Conservation (phyloP, 2,797 vertebrate species). For the Muscicapa comitata region DNA sequence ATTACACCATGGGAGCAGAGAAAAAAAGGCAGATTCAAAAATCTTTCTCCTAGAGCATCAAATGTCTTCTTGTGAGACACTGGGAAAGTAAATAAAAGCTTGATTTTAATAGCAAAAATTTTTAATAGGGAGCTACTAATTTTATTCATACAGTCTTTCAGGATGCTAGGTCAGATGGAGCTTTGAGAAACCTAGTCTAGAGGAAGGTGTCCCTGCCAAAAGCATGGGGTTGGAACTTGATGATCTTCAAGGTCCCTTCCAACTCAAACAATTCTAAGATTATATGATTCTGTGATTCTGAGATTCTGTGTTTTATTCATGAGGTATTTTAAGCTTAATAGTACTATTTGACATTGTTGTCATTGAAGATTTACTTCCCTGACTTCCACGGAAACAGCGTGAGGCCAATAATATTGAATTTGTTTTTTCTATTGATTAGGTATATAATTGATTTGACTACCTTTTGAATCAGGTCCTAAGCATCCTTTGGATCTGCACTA, state of each 20-base stretch:
- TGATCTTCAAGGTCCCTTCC: not conserved
- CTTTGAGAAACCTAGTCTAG: not conserved
- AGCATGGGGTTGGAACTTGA: not conserved
- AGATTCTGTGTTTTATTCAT: not conserved
- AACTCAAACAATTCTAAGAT: not conserved
- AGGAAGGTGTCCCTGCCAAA: not conserved
- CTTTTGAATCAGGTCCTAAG: not conserved
- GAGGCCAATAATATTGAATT: not conserved
- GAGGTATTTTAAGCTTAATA: not conserved
- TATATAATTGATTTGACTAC: not conserved
- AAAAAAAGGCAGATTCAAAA: not conserved
- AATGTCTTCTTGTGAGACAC: not conserved
- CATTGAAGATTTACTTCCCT: not conserved
- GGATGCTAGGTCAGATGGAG: not conserved
- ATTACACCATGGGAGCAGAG: not conserved
- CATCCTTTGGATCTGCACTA: not conserved
- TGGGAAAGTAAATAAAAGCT: not conserved
- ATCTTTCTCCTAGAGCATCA: not conserved
- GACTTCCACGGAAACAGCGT: not conserved
- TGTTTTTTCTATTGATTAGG: not conserved
- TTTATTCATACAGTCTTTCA: not conserved
- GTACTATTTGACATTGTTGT: not conserved
- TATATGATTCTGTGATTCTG: not conserved
- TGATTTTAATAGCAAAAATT: constrained; percentile 13
- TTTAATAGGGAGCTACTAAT: not conserved